Evolutionary conservation across 1,140 invertebrate species (phyloP).

Genomic region (Fopius arisanus): DNA sequence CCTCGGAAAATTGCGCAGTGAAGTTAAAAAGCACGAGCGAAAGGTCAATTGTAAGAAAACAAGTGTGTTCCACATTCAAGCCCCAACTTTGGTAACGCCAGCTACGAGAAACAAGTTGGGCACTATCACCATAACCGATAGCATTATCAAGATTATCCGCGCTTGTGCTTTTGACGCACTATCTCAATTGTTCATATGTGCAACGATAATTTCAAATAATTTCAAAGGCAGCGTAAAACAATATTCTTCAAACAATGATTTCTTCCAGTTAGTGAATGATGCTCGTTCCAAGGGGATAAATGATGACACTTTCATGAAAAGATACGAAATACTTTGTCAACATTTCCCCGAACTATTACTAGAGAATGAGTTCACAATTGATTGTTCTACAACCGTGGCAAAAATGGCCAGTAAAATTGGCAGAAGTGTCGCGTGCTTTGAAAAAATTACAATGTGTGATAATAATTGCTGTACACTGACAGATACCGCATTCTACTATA

Average conservation of each 20-base stretch:
- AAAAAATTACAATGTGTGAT: background rate
- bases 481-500: background rate
- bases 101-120: background rate
- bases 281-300: background rate
- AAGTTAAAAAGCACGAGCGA: background rate
- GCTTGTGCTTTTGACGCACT: background rate
- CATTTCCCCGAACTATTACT: no score
- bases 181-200: background rate
- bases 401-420: background rate
- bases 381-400: background rate
- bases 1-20: background rate
- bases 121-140: background rate
- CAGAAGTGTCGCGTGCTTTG: background rate
- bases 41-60: background rate
- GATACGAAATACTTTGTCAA: background rate
- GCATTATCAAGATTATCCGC: background rate
- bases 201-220: background rate
- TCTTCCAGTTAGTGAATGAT: background rate
- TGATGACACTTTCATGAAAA: background rate
- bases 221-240: no score
- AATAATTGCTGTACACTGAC: background rate
- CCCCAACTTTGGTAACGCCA: background rate
- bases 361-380: no score
- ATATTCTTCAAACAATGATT: background rate
- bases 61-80: background rate